Conservation (phyloP, 1,140 invertebrate species). For the Stegodyphus dumicola region DNA sequence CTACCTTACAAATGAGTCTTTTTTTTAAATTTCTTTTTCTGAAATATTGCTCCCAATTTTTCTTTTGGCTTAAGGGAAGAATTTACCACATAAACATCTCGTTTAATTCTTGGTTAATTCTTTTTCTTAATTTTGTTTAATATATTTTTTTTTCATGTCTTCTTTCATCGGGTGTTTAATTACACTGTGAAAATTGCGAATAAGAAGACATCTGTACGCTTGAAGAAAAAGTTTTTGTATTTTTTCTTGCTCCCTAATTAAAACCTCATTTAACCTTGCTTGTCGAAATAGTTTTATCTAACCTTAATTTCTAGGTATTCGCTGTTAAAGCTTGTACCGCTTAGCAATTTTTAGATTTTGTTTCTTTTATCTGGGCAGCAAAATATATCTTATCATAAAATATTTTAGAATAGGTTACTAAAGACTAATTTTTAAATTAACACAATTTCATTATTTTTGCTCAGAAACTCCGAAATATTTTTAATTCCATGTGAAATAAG, state of each 20-base stretch:
- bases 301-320: too few relatives aligned
- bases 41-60: background rate
- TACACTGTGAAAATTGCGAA: constrained; percentile 43
- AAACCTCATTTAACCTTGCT: constrained; percentile 44
- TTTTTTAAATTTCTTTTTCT: background rate
- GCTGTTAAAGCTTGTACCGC: too few relatives aligned
- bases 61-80: background rate
- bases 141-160: background rate
- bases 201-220: constrained; percentile 33
- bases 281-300: background rate
- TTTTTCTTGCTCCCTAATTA: constrained; percentile 34
- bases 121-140: background rate
- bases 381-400: too few relatives aligned
- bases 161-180: constrained; percentile 31
- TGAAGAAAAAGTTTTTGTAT: constrained; percentile 11
- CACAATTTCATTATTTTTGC: too few relatives aligned
- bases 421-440: too few relatives aligned
- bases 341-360: too few relatives aligned
- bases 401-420: too few relatives aligned
- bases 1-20: background rate
- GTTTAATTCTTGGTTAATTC: constrained; percentile 40
- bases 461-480: too few relatives aligned
- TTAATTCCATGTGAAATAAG: too few relatives aligned
- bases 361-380: too few relatives aligned
- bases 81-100: constrained; percentile 35